Evolutionary conservation across 2,113 vertebrate species (phyloP).

Genomic region (Trematomus loennbergii): DNA sequence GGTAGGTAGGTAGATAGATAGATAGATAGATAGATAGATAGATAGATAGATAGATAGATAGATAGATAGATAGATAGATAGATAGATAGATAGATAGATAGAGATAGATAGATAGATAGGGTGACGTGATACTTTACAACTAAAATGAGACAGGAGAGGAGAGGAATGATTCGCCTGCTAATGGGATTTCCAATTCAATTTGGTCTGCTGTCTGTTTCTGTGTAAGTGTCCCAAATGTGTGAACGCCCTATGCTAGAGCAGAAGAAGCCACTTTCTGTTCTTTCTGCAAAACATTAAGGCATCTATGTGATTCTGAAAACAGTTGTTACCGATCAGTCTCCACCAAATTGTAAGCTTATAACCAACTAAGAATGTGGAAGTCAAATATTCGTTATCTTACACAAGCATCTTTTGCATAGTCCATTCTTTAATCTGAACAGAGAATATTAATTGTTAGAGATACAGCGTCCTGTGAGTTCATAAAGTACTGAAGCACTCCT

Average conservation of each 20-base stretch:
- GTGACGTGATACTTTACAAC: constrained; percentile 1
- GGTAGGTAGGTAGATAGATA: neutral
- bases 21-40: constrained; percentile 26
- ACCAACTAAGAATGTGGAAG: too few relatives aligned
- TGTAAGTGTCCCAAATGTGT: constrained; percentile 3
- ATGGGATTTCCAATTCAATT: constrained; percentile 57
- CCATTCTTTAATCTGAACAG: too few relatives aligned
- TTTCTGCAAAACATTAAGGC: neutral
- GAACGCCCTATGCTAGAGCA: neutral
- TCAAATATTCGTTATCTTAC: too few relatives aligned
- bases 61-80: neutral
- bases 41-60: neutral
- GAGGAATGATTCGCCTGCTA: constrained; percentile 44
- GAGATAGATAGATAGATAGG: constrained; percentile 21
- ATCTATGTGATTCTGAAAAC: neutral
- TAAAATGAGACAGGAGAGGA: constrained; percentile 26
- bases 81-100: constrained; percentile 8
- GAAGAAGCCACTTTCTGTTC: neutral
- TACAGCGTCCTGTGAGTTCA: too few relatives aligned
- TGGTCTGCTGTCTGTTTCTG: constrained; percentile 27
- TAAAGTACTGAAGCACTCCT: too few relatives aligned
- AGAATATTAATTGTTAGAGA: too few relatives aligned
- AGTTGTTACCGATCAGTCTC: too few relatives aligned
- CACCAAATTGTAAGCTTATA: too few relatives aligned
- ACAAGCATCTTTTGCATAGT: too few relatives aligned